Evolutionary conservation across 2,888 invertebrate species (phyloP).

Genomic region (Masnerella sp.): DNA sequence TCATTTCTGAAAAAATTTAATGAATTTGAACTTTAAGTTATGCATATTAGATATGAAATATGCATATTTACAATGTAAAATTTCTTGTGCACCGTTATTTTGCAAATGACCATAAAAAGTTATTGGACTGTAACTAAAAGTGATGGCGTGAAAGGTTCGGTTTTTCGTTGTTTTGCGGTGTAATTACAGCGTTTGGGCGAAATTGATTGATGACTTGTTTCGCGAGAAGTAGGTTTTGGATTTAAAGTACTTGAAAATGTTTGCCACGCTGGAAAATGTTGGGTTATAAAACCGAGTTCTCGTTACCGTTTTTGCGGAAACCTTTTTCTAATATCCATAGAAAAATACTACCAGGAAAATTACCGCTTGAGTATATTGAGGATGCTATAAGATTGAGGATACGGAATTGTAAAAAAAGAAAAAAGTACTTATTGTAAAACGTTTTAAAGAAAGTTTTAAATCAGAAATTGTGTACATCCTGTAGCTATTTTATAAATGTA

Average conservation of each 20-base stretch:
- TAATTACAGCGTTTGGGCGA: slow-evolving; percentile 32
- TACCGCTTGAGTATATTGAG: slow-evolving; percentile 30
- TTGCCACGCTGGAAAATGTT: slow-evolving; percentile 12
- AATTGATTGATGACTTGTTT: slow-evolving; percentile 26
- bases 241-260: slow-evolving; percentile 21
- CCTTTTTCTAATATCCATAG: background rate
- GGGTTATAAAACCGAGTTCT: slow-evolving; percentile 17
- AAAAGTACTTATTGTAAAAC: too few relatives aligned
- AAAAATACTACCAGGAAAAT: slow-evolving; percentile 18
- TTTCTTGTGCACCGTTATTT: too few relatives aligned
- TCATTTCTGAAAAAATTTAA: too few relatives aligned
- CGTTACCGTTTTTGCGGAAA: slow-evolving; percentile 13
- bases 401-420: slow-evolving; percentile 4
- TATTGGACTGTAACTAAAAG: slow-evolving; percentile 10
- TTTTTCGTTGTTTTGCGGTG: slow-evolving; percentile 16
- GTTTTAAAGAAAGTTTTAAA: too few relatives aligned
- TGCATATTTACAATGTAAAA: too few relatives aligned
- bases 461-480: too few relatives aligned
- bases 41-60: too few relatives aligned
- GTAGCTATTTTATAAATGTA: background rate
- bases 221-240: slow-evolving; percentile 24
- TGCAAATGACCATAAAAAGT: too few relatives aligned
- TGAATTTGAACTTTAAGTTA: too few relatives aligned
- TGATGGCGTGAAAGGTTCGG: background rate
- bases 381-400: slow-evolving; percentile 30